Conservation (phyloP, 2,888 invertebrate genomes). For the Amphipoea oculea region DNA sequence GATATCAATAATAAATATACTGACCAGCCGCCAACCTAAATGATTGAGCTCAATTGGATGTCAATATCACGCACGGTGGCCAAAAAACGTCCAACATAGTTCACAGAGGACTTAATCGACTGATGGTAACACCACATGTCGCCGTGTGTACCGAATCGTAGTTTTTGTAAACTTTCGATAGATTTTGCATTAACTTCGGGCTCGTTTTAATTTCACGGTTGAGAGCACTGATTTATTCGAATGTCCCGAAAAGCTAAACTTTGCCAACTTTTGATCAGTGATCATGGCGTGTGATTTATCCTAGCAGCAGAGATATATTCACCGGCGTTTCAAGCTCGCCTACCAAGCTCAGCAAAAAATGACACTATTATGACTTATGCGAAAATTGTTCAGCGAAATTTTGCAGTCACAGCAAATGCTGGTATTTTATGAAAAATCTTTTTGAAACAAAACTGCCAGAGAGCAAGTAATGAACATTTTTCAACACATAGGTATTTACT, state of each 20-base stretch:
- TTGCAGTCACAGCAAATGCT: constrained; percentile 63
- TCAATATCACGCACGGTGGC: constrained; percentile 37
- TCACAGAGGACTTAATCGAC: constrained; percentile 50
- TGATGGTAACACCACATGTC: constrained; percentile 41
- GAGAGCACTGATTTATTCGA: constrained; percentile 80
- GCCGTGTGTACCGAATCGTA: constrained; percentile 48
- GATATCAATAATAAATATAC: background rate
- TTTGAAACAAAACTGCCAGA: constrained; percentile 44
- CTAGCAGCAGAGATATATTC: constrained; percentile 75
- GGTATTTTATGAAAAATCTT: constrained; percentile 65
- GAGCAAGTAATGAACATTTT: constrained; percentile 17
- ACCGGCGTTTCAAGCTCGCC: constrained; percentile 57
- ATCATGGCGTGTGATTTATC: constrained; percentile 82
- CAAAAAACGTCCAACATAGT: constrained; percentile 40
- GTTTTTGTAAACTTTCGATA: constrained; percentile 71
- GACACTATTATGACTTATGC: constrained; percentile 75
- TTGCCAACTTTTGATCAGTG: constrained; percentile 82
- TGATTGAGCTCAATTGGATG: constrained; percentile 36
- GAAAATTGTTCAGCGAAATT: constrained; percentile 73
- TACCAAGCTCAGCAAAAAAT: constrained; percentile 71
- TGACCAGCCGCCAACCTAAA: constrained; percentile 6
- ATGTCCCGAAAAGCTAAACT: constrained; percentile 81
- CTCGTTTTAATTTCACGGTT: constrained; percentile 82
- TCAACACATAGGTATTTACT: constrained; percentile 3
- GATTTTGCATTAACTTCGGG: constrained; percentile 74